phyloP scores from a whole-genome alignment of 2,888 invertebrate species.

The Liodrosophila aerea region DNA sequence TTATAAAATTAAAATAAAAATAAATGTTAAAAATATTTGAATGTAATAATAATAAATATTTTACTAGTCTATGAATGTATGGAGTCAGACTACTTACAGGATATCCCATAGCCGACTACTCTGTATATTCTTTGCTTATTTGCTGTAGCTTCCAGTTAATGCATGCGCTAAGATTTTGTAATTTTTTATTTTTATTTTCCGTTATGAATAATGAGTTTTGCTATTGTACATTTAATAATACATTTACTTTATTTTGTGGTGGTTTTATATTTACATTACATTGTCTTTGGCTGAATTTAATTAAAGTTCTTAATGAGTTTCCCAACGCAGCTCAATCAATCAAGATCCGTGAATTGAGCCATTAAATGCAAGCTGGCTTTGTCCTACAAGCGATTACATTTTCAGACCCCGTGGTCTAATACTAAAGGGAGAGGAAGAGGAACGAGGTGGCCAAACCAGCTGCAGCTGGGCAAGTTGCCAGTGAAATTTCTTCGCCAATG shows the following conservation, averaged over 20 bases:
- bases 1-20: background rate
- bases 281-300: constrained; percentile 60
- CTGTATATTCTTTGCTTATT: background rate
- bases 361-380: constrained; percentile 61
- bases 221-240: background rate
- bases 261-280: constrained; percentile 20
- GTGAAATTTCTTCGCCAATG: constrained; percentile 51
- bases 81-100: background rate
- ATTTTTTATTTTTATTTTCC: constrained; percentile 13
- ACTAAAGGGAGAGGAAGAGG: background rate
- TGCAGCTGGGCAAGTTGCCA: constrained; percentile 54
- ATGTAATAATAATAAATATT: background rate
- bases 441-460: constrained; percentile 6
- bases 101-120: background rate
- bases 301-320: constrained; percentile 77
- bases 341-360: constrained; percentile 56
- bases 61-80: background rate
- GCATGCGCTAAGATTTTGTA: constrained; percentile 19
- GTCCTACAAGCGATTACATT: constrained; percentile 65
- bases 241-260: constrained; percentile 1
- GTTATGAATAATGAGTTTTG: constrained; percentile 69
- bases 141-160: constrained; percentile 8
- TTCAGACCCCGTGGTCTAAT: too few species aligned
- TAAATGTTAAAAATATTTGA: background rate
- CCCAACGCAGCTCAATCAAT: constrained; percentile 71